Evolutionary conservation across 2,888 invertebrate species (phyloP).

Genomic region (Lochmaea crataegi): DNA sequence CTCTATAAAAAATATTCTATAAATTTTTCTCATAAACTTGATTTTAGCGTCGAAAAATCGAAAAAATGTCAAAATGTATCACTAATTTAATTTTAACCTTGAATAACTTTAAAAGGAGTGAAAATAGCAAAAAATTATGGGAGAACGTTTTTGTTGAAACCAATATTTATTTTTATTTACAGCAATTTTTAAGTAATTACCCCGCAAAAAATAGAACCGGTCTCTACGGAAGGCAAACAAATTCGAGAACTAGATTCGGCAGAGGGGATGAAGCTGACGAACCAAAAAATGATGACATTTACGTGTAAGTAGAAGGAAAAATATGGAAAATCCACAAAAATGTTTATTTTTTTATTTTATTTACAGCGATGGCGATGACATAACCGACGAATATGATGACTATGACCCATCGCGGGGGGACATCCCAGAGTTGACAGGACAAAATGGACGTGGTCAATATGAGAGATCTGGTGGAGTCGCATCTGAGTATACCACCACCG

Average conservation of each 20-base stretch:
- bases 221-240: conserved; percentile 50
- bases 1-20: no score
- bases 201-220: conserved; percentile 53
- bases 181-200: conserved; percentile 58
- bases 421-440: not conserved
- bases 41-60: no score
- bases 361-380: not conserved
- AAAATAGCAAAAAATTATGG: no score
- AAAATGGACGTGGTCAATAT: not conserved
- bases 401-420: not conserved
- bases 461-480: not conserved
- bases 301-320: not conserved
- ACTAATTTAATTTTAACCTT: no score
- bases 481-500: not conserved
- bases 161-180: conserved; percentile 44
- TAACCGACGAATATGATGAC: not conserved
- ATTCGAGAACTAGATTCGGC: conserved; percentile 24
- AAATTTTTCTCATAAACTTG: no score
- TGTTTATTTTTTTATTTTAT: not conserved
- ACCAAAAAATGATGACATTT: not conserved
- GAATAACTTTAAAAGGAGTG: no score
- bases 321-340: not conserved
- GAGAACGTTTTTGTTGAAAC: not conserved
- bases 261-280: conserved; percentile 2
- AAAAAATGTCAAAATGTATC: no score